A percentile compares a stretch with the other conserved stretches of the same genome.
These are phyloP conservation scores for Archivesica marissinica DNA, from an alignment of 1,140 invertebrate genomes.

Conservation along the genomic window DNA sequence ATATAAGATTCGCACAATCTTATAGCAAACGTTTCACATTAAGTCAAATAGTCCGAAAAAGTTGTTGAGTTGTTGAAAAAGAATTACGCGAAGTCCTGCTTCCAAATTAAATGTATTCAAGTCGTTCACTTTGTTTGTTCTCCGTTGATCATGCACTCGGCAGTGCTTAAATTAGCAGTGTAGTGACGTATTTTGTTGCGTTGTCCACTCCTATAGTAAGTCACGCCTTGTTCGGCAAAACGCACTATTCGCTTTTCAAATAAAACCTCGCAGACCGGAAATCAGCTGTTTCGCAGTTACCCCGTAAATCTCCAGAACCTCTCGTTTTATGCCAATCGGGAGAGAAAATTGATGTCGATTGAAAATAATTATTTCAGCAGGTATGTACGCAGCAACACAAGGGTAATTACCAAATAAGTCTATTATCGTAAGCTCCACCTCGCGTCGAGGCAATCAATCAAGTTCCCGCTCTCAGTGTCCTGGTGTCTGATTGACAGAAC, in stretches of 20 bases:
- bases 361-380: conserved; percentile 38
- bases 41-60: neutral
- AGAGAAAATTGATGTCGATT: conserved; percentile 51
- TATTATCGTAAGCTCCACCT: conserved; percentile 48
- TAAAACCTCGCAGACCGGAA: conserved; percentile 16
- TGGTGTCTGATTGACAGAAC: conserved; percentile 46
- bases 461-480: conserved; percentile 15
- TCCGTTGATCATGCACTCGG: conserved; percentile 6
- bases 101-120: neutral
- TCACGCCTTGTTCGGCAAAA: conserved; percentile 30
- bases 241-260: neutral
- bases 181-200: conserved; percentile 9
- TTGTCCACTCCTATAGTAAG: conserved; percentile 9
- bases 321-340: conserved; percentile 1
- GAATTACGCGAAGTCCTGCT: neutral
- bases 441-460: conserved; percentile 42
- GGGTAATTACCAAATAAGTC: conserved; percentile 37
- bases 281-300: neutral
- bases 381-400: conserved; percentile 39
- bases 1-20: neutral
- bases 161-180: conserved; percentile 31
- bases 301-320: conserved; percentile 2
- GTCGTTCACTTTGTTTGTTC: neutral
- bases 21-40: neutral
- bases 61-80: neutral